A percentile compares a stretch with the other conserved stretches of the same genome.
phyloP scores from a whole-genome alignment of 2,113 vertebrate species.

The Sylvia atricapilla region DNA sequence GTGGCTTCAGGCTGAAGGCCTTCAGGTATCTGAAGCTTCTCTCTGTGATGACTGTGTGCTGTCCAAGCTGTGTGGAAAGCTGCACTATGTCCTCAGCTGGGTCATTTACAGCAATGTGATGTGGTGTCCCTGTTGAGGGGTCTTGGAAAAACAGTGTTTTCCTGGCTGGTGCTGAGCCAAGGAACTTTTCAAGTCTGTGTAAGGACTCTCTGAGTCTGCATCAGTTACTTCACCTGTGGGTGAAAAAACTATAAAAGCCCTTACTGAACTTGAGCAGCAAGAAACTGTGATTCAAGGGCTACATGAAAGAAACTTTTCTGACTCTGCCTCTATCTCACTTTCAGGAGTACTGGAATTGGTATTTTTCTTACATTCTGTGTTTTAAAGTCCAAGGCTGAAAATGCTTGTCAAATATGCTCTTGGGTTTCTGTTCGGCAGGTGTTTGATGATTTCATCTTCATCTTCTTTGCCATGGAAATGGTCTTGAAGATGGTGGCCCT shows the following conservation, averaged over 20 bases:
- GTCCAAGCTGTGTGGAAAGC: neutral
- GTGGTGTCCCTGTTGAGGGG: neutral
- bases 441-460: constrained; percentile 82
- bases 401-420: neutral
- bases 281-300: neutral
- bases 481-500: constrained; percentile 96
- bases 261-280: neutral
- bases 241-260: neutral
- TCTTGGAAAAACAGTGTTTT: neutral
- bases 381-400: neutral
- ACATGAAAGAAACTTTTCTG: neutral
- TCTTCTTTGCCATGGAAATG: constrained; percentile 98
- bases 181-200: neutral
- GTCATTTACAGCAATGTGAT: neutral
- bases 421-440: constrained; percentile 65
- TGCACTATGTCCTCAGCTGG: neutral
- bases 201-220: neutral
- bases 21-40: neutral
- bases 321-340: neutral
- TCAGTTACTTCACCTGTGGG: neutral
- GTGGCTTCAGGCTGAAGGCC: neutral
- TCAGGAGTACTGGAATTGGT: neutral
- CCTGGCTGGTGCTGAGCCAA: neutral
- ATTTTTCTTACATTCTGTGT: neutral
- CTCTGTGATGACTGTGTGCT: neutral